Evolutionary conservation across 2,797 vertebrate species (phyloP).

Genomic region (Zalophus californianus): DNA sequence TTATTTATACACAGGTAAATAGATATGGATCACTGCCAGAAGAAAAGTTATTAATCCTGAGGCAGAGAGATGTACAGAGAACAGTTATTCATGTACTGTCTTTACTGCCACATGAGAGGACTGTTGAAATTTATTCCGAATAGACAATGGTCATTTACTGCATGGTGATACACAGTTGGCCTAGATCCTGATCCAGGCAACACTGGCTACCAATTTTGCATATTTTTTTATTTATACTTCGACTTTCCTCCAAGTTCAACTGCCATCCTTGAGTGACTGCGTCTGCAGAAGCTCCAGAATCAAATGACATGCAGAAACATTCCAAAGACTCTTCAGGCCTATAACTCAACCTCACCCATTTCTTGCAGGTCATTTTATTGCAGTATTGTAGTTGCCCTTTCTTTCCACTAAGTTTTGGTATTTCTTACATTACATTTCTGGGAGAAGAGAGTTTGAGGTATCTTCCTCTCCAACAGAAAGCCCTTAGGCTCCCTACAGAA

Average conservation of each 20-base stretch:
- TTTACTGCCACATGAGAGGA: neutral
- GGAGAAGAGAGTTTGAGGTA: neutral
- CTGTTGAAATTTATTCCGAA: neutral
- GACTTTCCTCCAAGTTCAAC: neutral
- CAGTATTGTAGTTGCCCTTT: neutral
- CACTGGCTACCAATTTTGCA: neutral
- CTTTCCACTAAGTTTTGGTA: neutral
- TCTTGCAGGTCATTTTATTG: neutral
- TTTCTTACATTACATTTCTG: slow-evolving; percentile 19
- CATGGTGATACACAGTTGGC: too few species aligned
- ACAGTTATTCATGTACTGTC: neutral
- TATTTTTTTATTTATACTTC: neutral
- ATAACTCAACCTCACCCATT: neutral
- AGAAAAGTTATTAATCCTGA: neutral
- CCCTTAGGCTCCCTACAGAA: neutral
- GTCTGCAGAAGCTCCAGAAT: neutral
- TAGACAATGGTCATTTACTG: neutral
- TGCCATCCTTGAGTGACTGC: neutral
- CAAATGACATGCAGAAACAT: neutral
- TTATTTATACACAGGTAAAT: neutral
- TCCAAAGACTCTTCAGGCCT: neutral
- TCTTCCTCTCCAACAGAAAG: neutral
- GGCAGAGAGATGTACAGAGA: neutral
- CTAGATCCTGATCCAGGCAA: neutral
- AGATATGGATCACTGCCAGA: neutral